These are phyloP conservation scores for Passerculus sandwichensis DNA, from an alignment of 2,797 vertebrate species.

Conservation along the genomic window DNA sequence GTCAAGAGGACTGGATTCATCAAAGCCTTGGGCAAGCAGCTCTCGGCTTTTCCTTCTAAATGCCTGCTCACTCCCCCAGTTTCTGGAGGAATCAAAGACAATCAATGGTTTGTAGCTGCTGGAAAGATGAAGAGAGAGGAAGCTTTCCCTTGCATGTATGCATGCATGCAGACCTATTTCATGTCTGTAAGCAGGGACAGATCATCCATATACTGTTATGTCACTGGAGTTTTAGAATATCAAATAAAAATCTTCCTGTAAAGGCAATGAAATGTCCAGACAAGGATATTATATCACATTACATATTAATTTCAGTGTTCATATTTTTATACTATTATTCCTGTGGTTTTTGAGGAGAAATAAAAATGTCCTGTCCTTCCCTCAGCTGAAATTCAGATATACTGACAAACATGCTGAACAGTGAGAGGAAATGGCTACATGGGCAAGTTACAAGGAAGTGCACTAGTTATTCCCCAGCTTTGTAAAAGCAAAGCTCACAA, in stretches of 20 bases:
- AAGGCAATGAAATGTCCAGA: neutral
- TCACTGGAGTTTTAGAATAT: neutral
- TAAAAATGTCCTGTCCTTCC: neutral
- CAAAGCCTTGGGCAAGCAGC: neutral
- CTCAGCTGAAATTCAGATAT: neutral
- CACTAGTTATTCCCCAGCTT: neutral
- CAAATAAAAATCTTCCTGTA: neutral
- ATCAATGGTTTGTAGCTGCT: neutral
- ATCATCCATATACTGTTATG: neutral
- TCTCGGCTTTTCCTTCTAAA: neutral
- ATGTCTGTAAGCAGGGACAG: neutral
- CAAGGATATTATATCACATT: neutral
- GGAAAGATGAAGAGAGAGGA: neutral
- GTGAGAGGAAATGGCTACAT: neutral
- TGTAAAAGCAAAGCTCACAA: neutral
- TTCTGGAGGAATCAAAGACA: neutral
- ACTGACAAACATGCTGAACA: neutral
- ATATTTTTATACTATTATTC: neutral
- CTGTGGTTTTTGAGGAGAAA: neutral
- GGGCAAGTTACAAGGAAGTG: neutral
- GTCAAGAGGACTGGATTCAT: neutral
- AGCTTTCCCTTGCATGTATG: neutral
- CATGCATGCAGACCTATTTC: neutral
- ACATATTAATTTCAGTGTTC: neutral
- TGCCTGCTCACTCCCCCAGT: neutral